These are phyloP conservation scores for Lates japonicus DNA, from an alignment of 2,797 vertebrate genomes.

Conservation along the genomic window DNA sequence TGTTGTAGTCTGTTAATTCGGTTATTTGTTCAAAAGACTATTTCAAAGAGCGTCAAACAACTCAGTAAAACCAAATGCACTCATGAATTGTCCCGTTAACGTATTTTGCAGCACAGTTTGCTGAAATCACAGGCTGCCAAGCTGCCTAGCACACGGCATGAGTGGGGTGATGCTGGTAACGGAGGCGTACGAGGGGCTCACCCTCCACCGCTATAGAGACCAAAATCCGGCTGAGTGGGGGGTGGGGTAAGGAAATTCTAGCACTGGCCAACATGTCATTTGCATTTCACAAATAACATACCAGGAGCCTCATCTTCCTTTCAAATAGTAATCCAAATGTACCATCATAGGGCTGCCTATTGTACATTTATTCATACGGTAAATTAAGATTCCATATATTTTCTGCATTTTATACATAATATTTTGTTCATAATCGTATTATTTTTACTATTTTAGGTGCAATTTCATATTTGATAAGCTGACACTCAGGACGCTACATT, in stretches of 20 bases:
- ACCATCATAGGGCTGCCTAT: not conserved
- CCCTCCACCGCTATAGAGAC: constrained; percentile 2
- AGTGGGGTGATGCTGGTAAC: constrained; percentile 31
- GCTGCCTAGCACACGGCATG: not conserved
- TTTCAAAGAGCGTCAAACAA: not conserved
- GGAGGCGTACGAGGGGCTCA: constrained; percentile 23
- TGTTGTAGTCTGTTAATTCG: not conserved
- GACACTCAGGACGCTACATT: no score
- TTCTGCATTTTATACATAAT: not conserved
- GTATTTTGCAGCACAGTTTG: not conserved
- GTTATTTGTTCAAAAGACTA: not conserved
- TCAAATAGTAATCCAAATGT: not conserved
- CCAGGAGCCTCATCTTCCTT: not conserved
- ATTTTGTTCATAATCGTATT: not conserved
- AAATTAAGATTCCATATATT: not conserved
- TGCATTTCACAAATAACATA: constrained; percentile 21
- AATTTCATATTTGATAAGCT: not conserved
- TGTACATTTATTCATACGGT: not conserved
- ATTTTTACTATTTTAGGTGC: not conserved
- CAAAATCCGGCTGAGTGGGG: constrained; percentile 43
- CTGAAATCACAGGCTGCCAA: not conserved
- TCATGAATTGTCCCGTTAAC: not conserved
- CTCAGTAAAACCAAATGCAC: not conserved
- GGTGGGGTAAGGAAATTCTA: constrained; percentile 41
- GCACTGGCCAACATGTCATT: constrained; percentile 30